Evolutionary conservation across 30 jellyfish, hydroid and myxozoan genomes (phyloP), one percentile per base, ranked within the genome.

Genomic region (Hydra vulgaris): DNA sequence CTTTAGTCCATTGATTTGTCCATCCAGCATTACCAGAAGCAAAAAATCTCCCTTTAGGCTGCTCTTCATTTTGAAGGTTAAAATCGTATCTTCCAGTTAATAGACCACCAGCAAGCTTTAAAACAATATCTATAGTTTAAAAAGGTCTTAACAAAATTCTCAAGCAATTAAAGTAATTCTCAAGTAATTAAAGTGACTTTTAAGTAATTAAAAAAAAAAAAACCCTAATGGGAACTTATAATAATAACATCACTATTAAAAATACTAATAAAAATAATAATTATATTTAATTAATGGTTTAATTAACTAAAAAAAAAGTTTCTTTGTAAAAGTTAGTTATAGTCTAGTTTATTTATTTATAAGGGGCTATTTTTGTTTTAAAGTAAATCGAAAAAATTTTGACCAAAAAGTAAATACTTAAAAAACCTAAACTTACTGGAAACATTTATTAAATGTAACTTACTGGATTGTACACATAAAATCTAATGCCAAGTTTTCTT

Each of bases 91-190:
- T 84, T 24, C 96, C 95, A 23, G 95, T 70, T 61, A 93, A 70
- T 17, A 93, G 82, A n/a, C 99, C 99, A 0, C 99, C 99, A 53
- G 99, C 99, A 55, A 92, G 95, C 95, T 89, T 66, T 5, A 79
- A 83, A n/a, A 17, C 0, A 5, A 21, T 0, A 7, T 8, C 17
- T 71, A 26, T 67, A 71, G 23, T 26, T 22, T 27, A 15, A 20
- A 21, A 75, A n/a, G 17, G n/a, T 16, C 17, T 56, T 71, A 17
- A 17, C 79, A 71, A 71, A 71, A 15, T 21, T 15, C 16, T 17
- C 18, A 71, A 18, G 79, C 16, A 23, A 71, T 17, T 15, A 56
- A 71, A 71, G 17, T 71, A 71, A 20, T 15, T 15, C 15, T 15
- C 16, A 17, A 17, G 17, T 15, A 71, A 20, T 16, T 15, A 15